Base-by-base conservation (phyloP, 2,888 invertebrate genomes). In the Alloscopus bannaensis region DNA sequence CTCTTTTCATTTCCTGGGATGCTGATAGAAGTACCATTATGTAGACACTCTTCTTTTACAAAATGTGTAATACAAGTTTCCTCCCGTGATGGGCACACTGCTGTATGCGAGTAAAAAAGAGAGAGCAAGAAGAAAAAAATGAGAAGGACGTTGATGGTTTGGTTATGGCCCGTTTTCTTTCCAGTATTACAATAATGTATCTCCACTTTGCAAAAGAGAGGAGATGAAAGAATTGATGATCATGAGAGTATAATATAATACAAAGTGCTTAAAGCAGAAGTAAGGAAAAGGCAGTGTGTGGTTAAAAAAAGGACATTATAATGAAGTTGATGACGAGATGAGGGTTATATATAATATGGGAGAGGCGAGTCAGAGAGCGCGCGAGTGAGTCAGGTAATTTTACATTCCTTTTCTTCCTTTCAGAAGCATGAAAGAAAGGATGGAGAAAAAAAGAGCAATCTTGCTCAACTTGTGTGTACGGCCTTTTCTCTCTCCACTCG, bases 241-340 rank as follows among this genome's bases (percentile, higher is more conserved):
- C 52, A 22, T n/a, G 26, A 28, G 26, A 26, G 55, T 6, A 24
- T 55, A 55, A 26, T 26, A 18, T 2, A 50, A 22, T 50, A 2
- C 20, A 50, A 36, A 13, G 36, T 36, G 36, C 50, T 50, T 18
- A 50, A 50, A 22, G 20, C 2, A 22, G 22, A 50, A 3, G 20
- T 22, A 50, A 18, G 29, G n/a, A n/a, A n/a, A n/a, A n/a, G n/a
- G n/a, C 24, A n/a, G 42, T 22, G 62, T 42, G 29, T 31, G 13
- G 6, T 52, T 31, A 50, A 47, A 8, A 16, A 60, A 60, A 52
- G 62, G 64, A 65, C 57, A 73, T 73, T 65, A 73, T 64, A 73
- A 73, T 73, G 73, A 73, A 73, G 73, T 65, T 64, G 70, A 60
- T 70, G 42, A 40, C 64, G 57, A 65, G 42, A 57, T 55, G 45